A percentile compares a stretch with the other conserved stretches of the same genome.
Evolutionary conservation across 2,888 invertebrate genomes (phyloP).

Genomic region (Campoletis raptor): DNA sequence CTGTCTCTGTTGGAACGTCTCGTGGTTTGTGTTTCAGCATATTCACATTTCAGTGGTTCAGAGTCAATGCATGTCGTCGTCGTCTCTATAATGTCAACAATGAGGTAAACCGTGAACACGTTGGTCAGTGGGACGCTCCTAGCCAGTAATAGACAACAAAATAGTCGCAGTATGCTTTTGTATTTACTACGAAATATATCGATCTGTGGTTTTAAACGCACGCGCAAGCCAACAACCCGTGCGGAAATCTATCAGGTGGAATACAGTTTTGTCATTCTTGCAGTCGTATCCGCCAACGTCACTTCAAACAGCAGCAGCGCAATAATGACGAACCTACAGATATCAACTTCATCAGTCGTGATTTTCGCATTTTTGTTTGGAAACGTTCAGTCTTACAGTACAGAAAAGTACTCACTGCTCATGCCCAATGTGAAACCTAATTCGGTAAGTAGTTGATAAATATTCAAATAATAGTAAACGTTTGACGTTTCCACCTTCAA

Average conservation of each 20-base stretch:
- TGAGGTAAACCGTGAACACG: neutral
- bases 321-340: constrained; percentile 39
- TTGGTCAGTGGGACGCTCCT: neutral
- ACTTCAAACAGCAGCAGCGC: neutral
- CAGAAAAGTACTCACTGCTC: constrained; percentile 89
- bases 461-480: constrained; percentile 7
- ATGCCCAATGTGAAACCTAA: constrained; percentile 94
- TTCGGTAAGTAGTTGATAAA: constrained; percentile 87
- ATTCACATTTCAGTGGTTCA: no score
- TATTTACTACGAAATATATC: neutral
- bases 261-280: neutral
- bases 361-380: constrained; percentile 64
- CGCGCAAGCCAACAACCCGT: neutral
- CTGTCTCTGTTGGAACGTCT: no score
- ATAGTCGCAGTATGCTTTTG: neutral
- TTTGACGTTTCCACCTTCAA: neutral
- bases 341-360: constrained; percentile 8
- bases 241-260: neutral
- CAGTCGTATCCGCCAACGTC: neutral
- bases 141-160: neutral
- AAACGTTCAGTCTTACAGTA: constrained; percentile 74
- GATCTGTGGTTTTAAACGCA: neutral
- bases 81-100: neutral
- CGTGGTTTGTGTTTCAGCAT: no score
- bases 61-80: no score